Evolutionary conservation across 1,140 invertebrate species (phyloP), one percentile per base, ranked within the genome.

Genomic region (Drosophila subpulchrella): DNA sequence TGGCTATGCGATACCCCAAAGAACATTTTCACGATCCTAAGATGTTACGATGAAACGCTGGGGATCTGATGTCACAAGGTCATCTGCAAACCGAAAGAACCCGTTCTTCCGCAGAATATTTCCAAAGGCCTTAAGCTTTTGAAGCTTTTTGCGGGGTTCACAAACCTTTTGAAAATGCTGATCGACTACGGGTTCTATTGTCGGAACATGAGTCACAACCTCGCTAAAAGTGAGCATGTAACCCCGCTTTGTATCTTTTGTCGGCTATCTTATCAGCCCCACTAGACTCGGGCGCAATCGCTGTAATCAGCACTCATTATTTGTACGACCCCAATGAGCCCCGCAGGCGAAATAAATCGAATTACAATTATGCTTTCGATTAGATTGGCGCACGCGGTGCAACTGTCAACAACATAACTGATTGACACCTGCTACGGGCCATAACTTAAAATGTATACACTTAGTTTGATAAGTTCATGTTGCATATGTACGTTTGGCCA

Each of bases 301-400:
- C 53, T 74, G 65, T 70, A 81, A 84, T 85, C 77, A 78, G 34
- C 61, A 42, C 27, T 70, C 63, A 85, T 85, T 70, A 86, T 74
- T 72, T 68, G 30, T 15, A 38, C 62, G 56, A 59, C 38, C 59
- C 63, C 62, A 63, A 60, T 63, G 41, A 50, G 46, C 17, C 51
- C 32, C 51, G 36, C 60, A 57, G 48, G 50, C 20, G 38, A 66
- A 78, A 71, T 71, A 51, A 77, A 41, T 15, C 41, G 57, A 82
- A 79, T 82, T 82, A 75, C 59, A 78, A 79, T 85, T 82, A 70
- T 76, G 62, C 44, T 56, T 7, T 36, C 27, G 65, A 85, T 85
- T 71, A 85, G 78, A 82, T 85, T 67, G 41, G 24, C 15, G 36
- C 48, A 47, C 15, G 63, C 15, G 41, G 32, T 15, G 38, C 32